These are phyloP conservation scores for Phaetusa simplex DNA, from an alignment of 2,113 vertebrate species.

Conservation along the genomic window DNA sequence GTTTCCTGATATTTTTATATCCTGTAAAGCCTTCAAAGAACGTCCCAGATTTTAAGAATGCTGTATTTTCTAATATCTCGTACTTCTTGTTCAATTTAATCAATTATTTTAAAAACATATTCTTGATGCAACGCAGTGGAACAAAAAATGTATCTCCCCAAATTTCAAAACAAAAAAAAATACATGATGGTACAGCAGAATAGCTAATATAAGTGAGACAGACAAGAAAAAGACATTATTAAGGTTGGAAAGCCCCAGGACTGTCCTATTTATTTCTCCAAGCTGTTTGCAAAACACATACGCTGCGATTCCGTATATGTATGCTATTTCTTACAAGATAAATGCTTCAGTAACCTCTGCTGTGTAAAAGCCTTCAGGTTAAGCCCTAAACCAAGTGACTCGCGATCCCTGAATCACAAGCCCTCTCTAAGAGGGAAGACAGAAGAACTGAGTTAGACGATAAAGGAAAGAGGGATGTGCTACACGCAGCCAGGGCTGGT, in stretches of 20 bases:
- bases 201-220: neutral
- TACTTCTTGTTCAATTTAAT: neutral
- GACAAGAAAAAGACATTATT: neutral
- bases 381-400: neutral
- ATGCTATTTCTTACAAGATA: neutral
- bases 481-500: neutral
- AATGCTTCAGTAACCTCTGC: neutral
- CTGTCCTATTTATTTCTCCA: neutral
- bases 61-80: neutral
- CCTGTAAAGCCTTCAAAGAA: neutral
- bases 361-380: neutral
- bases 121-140: neutral
- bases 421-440: neutral
- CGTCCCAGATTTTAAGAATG: neutral
- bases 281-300: neutral
- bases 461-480: neutral
- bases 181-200: neutral
- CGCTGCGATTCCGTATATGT: neutral
- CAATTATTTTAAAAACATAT: neutral
- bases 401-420: neutral
- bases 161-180: conserved; percentile 15
- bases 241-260: neutral
- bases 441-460: neutral
- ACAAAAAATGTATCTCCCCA: neutral
- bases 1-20: neutral